phyloP scores from a whole-genome alignment of 2,113 vertebrate species.

The Psilopsiagon aymara region DNA sequence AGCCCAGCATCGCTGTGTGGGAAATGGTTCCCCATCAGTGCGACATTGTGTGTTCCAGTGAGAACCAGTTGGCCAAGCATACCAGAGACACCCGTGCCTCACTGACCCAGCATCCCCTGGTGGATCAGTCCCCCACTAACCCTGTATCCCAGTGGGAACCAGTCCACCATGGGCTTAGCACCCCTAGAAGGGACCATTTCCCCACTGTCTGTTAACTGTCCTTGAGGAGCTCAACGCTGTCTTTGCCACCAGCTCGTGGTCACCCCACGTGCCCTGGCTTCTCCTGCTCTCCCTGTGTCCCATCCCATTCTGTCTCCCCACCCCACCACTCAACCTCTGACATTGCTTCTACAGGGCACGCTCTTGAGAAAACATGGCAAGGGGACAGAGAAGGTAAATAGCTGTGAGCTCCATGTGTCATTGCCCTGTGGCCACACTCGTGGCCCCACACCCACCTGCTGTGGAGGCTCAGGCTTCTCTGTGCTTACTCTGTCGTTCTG shows the following conservation, averaged over 20 bases:
- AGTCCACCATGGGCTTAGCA: neutral
- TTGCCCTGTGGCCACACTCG: neutral
- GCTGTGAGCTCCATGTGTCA: slow-evolving; percentile 49
- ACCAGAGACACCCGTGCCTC: neutral
- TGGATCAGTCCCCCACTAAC: neutral
- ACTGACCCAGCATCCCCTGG: neutral
- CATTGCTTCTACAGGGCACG: slow-evolving; percentile 83
- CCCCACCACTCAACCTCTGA: slow-evolving; percentile 73
- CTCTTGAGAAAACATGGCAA: slow-evolving; percentile 88
- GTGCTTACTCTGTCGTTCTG: slow-evolving; percentile 40
- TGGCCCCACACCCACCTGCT: neutral
- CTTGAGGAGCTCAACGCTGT: neutral
- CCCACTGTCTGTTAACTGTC: neutral
- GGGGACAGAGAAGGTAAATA: slow-evolving; percentile 85
- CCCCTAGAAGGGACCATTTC: neutral
- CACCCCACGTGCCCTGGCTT: neutral
- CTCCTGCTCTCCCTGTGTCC: neutral
- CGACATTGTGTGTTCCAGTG: neutral
- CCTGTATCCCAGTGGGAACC: neutral
- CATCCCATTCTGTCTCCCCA: neutral
- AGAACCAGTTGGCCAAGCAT: neutral
- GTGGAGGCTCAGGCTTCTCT: slow-evolving; percentile 5
- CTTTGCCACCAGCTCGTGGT: neutral
- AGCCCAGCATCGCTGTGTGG: neutral
- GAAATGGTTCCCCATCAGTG: neutral